phyloP scores from a whole-genome alignment of 2,113 vertebrate genomes.

The Lamprotornis superbus region DNA sequence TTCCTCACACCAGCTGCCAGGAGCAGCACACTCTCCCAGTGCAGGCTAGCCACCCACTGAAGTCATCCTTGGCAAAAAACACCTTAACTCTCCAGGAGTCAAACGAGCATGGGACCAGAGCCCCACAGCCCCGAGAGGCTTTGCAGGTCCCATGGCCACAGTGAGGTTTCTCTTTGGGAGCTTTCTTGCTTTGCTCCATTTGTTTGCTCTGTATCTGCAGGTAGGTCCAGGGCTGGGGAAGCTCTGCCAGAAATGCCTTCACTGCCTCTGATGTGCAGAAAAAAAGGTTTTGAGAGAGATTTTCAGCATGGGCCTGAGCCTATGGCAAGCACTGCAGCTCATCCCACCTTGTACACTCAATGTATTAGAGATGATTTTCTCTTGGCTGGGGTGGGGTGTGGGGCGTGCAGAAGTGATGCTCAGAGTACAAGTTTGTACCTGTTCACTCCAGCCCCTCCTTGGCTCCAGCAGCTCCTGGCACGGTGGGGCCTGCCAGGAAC shows the following conservation, averaged over 20 bases:
- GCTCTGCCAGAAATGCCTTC: not conserved
- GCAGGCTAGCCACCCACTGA: not conserved
- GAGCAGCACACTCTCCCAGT: not conserved
- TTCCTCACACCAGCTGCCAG: not conserved
- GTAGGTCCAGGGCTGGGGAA: not conserved
- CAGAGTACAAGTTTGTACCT: not conserved
- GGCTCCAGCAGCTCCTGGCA: not conserved
- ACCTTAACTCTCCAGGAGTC: not conserved
- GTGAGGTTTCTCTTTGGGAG: not conserved
- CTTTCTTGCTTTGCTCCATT: not conserved
- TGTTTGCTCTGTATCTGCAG: not conserved
- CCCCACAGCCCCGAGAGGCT: not conserved
- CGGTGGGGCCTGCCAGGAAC: not conserved
- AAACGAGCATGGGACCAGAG: rapidly evolving
- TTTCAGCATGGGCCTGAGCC: not conserved
- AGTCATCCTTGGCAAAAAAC: not conserved
- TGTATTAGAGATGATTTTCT: not conserved
- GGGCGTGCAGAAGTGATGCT: rapidly evolving
- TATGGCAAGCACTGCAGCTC: rapidly evolving
- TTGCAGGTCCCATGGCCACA: not conserved
- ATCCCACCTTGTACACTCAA: rapidly evolving
- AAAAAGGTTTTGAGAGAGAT: not conserved
- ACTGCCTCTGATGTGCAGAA: not conserved
- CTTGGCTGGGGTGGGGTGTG: too few relatives aligned
- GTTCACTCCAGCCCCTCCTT: not conserved